These are phyloP conservation scores for Stratiolaelaps scimitus DNA, from an alignment of 1,140 invertebrate genomes.

Conservation along the genomic window DNA sequence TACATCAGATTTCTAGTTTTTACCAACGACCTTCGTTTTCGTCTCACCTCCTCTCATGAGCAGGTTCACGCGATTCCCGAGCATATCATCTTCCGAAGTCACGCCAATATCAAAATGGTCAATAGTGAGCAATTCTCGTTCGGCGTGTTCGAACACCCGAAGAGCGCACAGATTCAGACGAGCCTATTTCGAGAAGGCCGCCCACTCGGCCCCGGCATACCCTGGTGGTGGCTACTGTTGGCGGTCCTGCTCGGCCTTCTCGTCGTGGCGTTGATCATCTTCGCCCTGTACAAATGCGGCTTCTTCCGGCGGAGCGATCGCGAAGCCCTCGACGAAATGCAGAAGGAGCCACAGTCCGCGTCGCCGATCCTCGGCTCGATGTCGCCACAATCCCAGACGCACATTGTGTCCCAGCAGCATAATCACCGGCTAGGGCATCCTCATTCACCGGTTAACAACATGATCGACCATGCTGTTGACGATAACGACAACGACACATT, in stretches of 20 bases:
- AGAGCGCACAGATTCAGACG: not conserved
- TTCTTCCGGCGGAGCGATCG: conserved; percentile 15
- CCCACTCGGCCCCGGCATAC: not conserved
- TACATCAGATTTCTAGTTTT: no score
- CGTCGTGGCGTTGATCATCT: not conserved
- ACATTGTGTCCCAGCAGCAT: no score
- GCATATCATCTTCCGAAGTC: not conserved
- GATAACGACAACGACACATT: conserved; percentile 10
- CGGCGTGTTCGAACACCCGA: not conserved
- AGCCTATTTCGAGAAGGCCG: not conserved
- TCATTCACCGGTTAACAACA: conserved; percentile 24
- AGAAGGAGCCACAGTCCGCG: conserved; percentile 15
- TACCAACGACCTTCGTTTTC: no score
- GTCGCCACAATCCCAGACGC: no score
- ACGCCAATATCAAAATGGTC: not conserved
- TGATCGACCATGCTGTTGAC: conserved; percentile 7
- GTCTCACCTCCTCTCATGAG: no score
- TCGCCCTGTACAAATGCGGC: conserved; percentile 19
- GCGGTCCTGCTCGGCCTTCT: conserved; percentile 10
- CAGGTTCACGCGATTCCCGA: conserved; percentile 10
- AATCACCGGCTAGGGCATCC: not conserved
- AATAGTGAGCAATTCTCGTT: not conserved
- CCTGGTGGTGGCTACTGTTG: conserved; percentile 13
- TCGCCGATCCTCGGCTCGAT: not conserved
- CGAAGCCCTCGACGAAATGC: conserved; percentile 8